Percentiles rank a stretch among this genome's conserved stretches.
phyloP scores from a whole-genome alignment of 2,113 vertebrate species.

The Corythoichthys intestinalis region DNA sequence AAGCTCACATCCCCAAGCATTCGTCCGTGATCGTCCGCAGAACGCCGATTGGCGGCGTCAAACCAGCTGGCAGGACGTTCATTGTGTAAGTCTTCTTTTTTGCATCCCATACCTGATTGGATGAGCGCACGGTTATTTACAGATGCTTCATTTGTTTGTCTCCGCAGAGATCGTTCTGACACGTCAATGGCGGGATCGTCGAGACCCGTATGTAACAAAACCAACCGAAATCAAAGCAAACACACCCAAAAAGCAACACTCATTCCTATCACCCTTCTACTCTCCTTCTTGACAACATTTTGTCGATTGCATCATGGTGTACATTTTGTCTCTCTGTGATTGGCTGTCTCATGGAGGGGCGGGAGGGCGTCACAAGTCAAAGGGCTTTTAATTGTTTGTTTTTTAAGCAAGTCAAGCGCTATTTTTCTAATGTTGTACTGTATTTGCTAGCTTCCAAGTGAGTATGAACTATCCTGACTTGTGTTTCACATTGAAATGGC shows the following conservation, averaged over 20 bases:
- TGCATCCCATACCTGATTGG: background rate
- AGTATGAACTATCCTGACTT: constrained; percentile 50
- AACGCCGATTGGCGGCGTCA: constrained; percentile 95
- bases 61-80: constrained; percentile 94
- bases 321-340: constrained; percentile 56
- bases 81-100: constrained; percentile 83
- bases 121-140: background rate
- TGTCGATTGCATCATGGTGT: constrained; percentile 50
- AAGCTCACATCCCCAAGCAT: constrained; percentile 93
- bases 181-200: constrained; percentile 90
- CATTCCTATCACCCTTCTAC: constrained; percentile 45
- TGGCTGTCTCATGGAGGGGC: constrained; percentile 42
- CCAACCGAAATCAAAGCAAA: constrained; percentile 69
- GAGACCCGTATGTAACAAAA: constrained; percentile 97
- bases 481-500: constrained; percentile 69
- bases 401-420: background rate
- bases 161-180: constrained; percentile 93
- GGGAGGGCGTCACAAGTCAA: background rate
- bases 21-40: constrained; percentile 96
- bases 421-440: constrained; percentile 45
- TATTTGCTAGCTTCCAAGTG: constrained; percentile 37
- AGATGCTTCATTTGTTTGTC: constrained; percentile 8
- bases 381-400: background rate
- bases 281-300: constrained; percentile 54
- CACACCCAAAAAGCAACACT: constrained; percentile 66